Evolutionary conservation across 2,888 invertebrate species (phyloP).

Genomic region (Polydrusus tereticollis): DNA sequence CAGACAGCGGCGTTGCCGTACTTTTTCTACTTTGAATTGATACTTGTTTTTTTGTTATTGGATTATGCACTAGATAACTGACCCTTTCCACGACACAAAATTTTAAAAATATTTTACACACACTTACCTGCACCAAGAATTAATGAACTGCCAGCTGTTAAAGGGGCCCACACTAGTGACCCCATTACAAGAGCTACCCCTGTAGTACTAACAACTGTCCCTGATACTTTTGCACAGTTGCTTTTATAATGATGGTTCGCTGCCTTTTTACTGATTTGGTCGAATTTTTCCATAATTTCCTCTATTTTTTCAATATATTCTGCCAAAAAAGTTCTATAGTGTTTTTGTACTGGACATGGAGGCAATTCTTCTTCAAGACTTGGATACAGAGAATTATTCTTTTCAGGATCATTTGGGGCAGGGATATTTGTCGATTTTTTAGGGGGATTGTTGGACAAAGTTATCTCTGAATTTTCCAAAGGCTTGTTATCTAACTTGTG

Average conservation of each 20-base stretch:
- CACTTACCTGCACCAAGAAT: conserved; percentile 50
- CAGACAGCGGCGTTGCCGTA: too few relatives aligned
- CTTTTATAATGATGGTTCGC: conserved; percentile 50
- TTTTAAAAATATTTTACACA: too few relatives aligned
- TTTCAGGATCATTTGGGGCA: not conserved
- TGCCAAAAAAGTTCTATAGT: conserved; percentile 48
- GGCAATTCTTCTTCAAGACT: conserved; percentile 15
- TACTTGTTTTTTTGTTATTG: too few relatives aligned
- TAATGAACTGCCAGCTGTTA: conserved; percentile 52
- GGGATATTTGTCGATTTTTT: not conserved
- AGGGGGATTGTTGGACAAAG: not conserved
- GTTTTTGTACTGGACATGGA: conserved; percentile 29
- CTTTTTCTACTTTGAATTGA: too few relatives aligned
- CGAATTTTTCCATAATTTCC: conserved; percentile 49
- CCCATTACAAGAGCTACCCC: conserved; percentile 54
- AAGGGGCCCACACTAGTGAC: conserved; percentile 50
- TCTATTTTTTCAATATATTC: conserved; percentile 51
- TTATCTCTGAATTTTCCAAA: not conserved
- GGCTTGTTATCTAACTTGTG: not conserved
- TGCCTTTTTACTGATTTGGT: conserved; percentile 48
- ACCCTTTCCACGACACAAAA: too few relatives aligned
- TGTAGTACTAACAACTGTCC: conserved; percentile 52
- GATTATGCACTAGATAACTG: too few relatives aligned
- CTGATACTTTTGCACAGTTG: conserved; percentile 52
- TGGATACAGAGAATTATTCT: conserved; percentile 11